Evolutionary conservation across 2,797 vertebrate species (phyloP).

Genomic region (Karalla daura): DNA sequence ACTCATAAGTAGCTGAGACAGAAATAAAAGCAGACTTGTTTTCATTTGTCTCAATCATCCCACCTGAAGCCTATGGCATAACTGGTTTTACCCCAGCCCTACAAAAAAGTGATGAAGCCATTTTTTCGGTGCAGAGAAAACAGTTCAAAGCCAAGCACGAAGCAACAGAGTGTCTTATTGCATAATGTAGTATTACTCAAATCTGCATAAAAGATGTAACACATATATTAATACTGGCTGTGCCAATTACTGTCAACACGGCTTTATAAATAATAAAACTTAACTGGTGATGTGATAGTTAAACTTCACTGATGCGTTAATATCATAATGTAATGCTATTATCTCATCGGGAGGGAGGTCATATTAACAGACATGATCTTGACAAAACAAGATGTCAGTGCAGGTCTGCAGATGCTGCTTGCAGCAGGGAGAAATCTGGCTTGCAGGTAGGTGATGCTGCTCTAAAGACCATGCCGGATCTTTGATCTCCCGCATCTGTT

Average conservation of each 20-base stretch:
- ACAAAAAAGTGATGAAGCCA: too few species aligned
- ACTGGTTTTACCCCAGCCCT: too few species aligned
- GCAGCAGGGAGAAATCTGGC: conserved; percentile 5
- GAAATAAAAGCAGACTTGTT: too few species aligned
- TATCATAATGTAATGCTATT: neutral
- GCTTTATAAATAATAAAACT: neutral
- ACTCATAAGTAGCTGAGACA: too few species aligned
- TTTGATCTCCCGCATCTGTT: conserved; percentile 57
- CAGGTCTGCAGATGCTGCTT: neutral
- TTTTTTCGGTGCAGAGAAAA: too few species aligned
- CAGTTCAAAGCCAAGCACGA: neutral
- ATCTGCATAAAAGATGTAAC: neutral
- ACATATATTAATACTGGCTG: neutral
- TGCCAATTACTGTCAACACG: neutral
- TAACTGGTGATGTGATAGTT: neutral
- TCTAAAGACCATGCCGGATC: conserved; percentile 30
- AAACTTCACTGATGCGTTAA: neutral
- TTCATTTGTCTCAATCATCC: too few species aligned
- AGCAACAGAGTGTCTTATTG: neutral
- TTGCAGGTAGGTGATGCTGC: conserved; percentile 15
- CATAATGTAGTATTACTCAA: neutral
- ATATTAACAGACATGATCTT: neutral
- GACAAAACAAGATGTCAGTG: neutral
- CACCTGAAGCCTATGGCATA: too few species aligned
- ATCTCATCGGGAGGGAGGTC: neutral